phyloP scores from a whole-genome alignment of 1,140 invertebrate genomes.

The Drosophila carrolli region DNA sequence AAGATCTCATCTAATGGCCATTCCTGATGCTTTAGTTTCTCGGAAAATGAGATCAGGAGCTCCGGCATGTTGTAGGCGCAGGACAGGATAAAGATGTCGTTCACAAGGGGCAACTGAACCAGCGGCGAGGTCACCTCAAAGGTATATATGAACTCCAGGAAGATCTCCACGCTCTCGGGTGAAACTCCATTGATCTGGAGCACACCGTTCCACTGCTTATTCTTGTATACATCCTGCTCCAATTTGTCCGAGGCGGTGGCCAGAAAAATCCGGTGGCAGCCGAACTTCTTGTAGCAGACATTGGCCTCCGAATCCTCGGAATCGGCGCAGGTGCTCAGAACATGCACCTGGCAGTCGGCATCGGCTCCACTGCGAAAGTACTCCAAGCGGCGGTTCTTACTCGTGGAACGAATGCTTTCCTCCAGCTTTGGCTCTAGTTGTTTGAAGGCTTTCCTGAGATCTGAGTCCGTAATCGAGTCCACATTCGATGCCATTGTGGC shows the following conservation, averaged over 20 bases:
- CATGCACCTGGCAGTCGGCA: slow-evolving; percentile 58
- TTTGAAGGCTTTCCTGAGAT: not conserved
- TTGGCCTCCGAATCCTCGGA: slow-evolving; percentile 8
- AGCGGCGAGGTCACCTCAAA: slow-evolving; percentile 34
- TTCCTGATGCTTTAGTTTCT: slow-evolving; percentile 14
- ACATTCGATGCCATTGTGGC: not conserved
- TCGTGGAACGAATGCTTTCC: not conserved
- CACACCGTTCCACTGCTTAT: slow-evolving; percentile 53
- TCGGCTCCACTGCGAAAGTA: slow-evolving; percentile 47
- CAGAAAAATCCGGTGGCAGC: slow-evolving; percentile 55
- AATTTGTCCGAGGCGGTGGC: slow-evolving; percentile 61
- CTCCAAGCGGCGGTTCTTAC: slow-evolving; percentile 32
- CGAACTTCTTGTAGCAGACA: slow-evolving; percentile 56
- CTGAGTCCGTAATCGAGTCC: not conserved
- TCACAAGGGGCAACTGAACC: slow-evolving; percentile 16
- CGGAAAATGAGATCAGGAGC: slow-evolving; percentile 23
- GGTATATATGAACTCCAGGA: slow-evolving; percentile 60
- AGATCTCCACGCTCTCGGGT: slow-evolving; percentile 58
- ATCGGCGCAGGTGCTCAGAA: slow-evolving; percentile 2
- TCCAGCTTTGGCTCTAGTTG: not conserved
- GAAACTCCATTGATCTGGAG: slow-evolving; percentile 60
- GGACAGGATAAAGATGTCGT: slow-evolving; percentile 50
- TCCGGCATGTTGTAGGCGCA: slow-evolving; percentile 58
- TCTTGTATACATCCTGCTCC: slow-evolving; percentile 54
- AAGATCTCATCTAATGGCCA: slow-evolving; percentile 50